A percentile compares a stretch with the other conserved stretches of the same genome.
phyloP scores from a whole-genome alignment of 2,888 invertebrate species.

The Chloroclystis v-ata region DNA sequence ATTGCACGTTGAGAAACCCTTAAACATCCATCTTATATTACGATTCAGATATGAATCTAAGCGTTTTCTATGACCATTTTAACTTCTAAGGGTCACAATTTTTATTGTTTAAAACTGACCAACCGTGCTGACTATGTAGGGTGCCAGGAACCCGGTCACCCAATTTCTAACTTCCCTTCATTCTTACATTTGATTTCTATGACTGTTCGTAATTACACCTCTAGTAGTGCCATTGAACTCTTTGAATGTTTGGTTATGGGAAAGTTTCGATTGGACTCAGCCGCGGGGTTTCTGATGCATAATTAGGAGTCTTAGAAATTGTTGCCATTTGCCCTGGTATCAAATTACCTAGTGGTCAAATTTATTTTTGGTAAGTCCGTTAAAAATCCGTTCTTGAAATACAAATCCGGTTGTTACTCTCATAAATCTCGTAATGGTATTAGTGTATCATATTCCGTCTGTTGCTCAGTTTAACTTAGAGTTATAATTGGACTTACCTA shows the following conservation, averaged over 20 bases:
- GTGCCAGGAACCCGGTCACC: slow-evolving; percentile 68
- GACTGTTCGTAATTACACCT: slow-evolving; percentile 66
- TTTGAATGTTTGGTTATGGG: slow-evolving; percentile 55
- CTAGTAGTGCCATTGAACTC: slow-evolving; percentile 67
- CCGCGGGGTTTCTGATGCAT: slow-evolving; percentile 56
- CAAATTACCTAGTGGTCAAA: slow-evolving; percentile 42
- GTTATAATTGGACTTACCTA: background rate
- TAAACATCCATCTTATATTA: slow-evolving; percentile 28
- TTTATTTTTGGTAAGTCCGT: slow-evolving; percentile 23
- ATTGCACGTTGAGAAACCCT: slow-evolving; percentile 28
- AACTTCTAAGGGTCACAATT: slow-evolving; percentile 52
- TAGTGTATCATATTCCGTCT: background rate
- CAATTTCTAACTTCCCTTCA: slow-evolving; percentile 64
- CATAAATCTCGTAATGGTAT: background rate
- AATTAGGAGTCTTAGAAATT: slow-evolving; percentile 48
- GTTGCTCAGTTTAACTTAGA: background rate
- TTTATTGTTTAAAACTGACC: slow-evolving; percentile 73
- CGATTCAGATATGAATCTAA: slow-evolving; percentile 50
- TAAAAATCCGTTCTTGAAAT: slow-evolving; percentile 7
- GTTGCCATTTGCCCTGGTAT: slow-evolving; percentile 43
- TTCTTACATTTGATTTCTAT: slow-evolving; percentile 33
- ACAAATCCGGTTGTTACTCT: background rate
- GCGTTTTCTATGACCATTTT: slow-evolving; percentile 47
- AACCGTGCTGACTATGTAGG: slow-evolving; percentile 60
- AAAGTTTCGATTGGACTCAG: slow-evolving; percentile 51